A percentile compares a stretch with the other conserved stretches of the same genome.
Evolutionary conservation across 2,888 invertebrate genomes (phyloP).

Genomic region (Dasysyrphus albostriatus): DNA sequence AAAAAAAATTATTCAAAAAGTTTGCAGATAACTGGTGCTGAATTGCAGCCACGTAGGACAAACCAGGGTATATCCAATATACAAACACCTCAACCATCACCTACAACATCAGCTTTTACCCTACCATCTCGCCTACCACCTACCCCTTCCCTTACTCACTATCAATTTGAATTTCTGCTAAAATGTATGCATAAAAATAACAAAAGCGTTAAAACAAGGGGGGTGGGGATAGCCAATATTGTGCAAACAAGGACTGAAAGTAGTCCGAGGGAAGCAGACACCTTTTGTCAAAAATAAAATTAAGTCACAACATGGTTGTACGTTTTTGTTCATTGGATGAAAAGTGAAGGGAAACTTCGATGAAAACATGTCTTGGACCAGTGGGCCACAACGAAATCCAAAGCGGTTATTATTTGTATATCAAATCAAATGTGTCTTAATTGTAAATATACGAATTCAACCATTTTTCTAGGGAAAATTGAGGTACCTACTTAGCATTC

Average conservation of each 20-base stretch:
- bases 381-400: too few relatives aligned
- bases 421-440: too few relatives aligned
- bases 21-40: constrained; percentile 64
- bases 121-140: neutral
- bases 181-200: constrained; percentile 63
- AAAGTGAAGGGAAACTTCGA: too few relatives aligned
- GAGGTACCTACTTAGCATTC: too few relatives aligned
- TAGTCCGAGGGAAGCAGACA: neutral
- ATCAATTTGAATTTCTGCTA: constrained; percentile 64
- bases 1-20: constrained; percentile 41
- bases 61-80: neutral
- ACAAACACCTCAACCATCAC: neutral
- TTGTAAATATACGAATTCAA: too few relatives aligned
- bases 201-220: constrained; percentile 51
- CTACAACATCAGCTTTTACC: neutral
- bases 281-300: neutral
- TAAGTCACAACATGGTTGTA: neutral
- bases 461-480: too few relatives aligned
- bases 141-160: too few relatives aligned
- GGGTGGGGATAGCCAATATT: constrained; percentile 14
- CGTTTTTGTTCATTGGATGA: neutral
- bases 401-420: too few relatives aligned
- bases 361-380: too few relatives aligned
- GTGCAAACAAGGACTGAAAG: constrained; percentile 15
- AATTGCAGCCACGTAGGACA: constrained; percentile 47